These are phyloP conservation scores for Oasisia sp. DNA, from an alignment of 2,888 invertebrate genomes.

Conservation along the genomic window DNA sequence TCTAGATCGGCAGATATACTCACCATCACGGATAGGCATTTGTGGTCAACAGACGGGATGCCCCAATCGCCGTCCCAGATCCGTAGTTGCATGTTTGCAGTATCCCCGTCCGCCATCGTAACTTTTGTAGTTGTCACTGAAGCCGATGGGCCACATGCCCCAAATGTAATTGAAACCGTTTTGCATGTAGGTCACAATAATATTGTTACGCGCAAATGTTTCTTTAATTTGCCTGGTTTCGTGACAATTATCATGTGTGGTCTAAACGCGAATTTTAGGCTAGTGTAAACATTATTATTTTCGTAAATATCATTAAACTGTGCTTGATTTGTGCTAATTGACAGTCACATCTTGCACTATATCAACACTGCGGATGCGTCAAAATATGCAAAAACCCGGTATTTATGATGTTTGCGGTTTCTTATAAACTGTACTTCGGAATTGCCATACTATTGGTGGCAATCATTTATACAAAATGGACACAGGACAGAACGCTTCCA, in stretches of 20 bases:
- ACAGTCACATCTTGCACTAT: neutral
- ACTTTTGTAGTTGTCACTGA: neutral
- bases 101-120: constrained; percentile 49
- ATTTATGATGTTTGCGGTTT: neutral
- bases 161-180: neutral
- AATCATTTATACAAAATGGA: neutral
- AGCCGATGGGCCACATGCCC: neutral
- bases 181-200: neutral
- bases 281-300: neutral
- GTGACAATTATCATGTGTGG: neutral
- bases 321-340: neutral
- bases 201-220: neutral
- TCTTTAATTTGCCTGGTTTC: neutral
- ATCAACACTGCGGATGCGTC: neutral
- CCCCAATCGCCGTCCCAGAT: constrained; percentile 91
- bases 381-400: neutral
- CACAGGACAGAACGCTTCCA: neutral
- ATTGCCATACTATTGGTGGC: neutral
- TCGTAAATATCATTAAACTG: neutral
- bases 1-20: constrained; percentile 28
- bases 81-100: constrained; percentile 68
- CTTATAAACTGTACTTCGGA: neutral
- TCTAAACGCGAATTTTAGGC: neutral
- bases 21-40: constrained; percentile 84
- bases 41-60: constrained; percentile 84